Conservation (phyloP, 1,140 invertebrate species). For the Brachionus manjavacas region DNA sequence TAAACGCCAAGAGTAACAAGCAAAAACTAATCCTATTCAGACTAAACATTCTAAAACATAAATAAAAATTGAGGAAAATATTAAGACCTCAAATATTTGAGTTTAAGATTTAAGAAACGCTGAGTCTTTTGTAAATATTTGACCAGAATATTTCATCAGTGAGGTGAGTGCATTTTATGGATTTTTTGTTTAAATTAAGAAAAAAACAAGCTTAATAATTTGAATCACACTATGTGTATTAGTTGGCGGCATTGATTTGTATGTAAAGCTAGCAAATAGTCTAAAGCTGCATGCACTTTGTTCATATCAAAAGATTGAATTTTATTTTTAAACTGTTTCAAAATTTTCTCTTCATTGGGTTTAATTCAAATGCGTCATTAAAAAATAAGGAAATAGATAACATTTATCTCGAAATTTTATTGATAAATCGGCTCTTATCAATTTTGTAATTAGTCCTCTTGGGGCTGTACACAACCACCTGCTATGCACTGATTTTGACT, state of each 20-base stretch:
- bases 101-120: neutral
- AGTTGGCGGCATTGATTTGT: neutral
- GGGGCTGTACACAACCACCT: neutral
- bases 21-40: neutral
- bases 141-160: neutral
- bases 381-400: neutral
- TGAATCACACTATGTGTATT: neutral
- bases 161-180: neutral
- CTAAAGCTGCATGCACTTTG: neutral
- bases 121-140: neutral
- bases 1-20: neutral
- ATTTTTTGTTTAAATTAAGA: neutral
- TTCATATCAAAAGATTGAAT: neutral
- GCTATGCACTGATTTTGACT: neutral
- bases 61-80: neutral
- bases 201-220: slow-evolving; percentile 5
- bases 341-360: neutral
- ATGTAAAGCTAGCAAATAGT: neutral
- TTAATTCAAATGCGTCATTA: neutral
- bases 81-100: slow-evolving; percentile 6
- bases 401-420: neutral
- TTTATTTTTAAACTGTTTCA: neutral
- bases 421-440: neutral
- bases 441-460: neutral
- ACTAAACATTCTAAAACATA: slow-evolving; percentile 22